These are phyloP conservation scores for Alsophila aescularia DNA, from an alignment of 2,888 invertebrate genomes.

Conservation along the genomic window DNA sequence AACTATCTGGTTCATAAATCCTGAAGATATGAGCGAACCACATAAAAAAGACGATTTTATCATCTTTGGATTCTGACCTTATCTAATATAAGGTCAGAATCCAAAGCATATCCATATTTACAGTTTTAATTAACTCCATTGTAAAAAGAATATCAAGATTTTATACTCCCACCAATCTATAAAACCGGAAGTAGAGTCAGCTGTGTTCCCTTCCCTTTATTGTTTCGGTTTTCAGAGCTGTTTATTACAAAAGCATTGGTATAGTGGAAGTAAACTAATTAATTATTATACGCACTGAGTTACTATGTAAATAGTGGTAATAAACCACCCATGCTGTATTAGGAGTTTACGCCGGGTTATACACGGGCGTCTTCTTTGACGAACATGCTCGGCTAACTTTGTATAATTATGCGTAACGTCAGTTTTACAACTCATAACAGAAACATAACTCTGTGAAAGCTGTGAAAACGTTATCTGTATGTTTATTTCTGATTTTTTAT, in stretches of 20 bases:
- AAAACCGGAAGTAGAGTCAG: slow-evolving; percentile 25
- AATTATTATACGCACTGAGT: slow-evolving; percentile 59
- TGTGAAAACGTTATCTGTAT: too few species aligned
- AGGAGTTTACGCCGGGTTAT: slow-evolving; percentile 40
- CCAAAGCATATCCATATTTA: too few species aligned
- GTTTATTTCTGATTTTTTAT: too few species aligned
- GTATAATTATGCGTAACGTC: too few species aligned
- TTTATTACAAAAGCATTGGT: slow-evolving; percentile 50
- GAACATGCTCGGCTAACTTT: slow-evolving; percentile 10
- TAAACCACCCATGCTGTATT: slow-evolving; percentile 58
- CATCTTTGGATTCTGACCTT: too few species aligned
- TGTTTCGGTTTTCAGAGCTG: slow-evolving; percentile 35
- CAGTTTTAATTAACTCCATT: background rate
- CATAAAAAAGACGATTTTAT: too few species aligned
- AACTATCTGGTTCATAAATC: too few species aligned
- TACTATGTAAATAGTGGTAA: slow-evolving; percentile 62
- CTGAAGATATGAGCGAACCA: too few species aligned
- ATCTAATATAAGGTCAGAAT: too few species aligned
- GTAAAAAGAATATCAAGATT: slow-evolving; percentile 12
- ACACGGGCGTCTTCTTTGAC: slow-evolving; percentile 36
- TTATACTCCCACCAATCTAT: slow-evolving; percentile 29
- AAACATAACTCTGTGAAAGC: too few species aligned
- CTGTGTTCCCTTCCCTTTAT: slow-evolving; percentile 20
- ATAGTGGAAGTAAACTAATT: slow-evolving; percentile 60
- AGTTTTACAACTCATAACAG: too few species aligned